Conservation (phyloP, 1,140 invertebrate species). For the Panonychus citri region DNA sequence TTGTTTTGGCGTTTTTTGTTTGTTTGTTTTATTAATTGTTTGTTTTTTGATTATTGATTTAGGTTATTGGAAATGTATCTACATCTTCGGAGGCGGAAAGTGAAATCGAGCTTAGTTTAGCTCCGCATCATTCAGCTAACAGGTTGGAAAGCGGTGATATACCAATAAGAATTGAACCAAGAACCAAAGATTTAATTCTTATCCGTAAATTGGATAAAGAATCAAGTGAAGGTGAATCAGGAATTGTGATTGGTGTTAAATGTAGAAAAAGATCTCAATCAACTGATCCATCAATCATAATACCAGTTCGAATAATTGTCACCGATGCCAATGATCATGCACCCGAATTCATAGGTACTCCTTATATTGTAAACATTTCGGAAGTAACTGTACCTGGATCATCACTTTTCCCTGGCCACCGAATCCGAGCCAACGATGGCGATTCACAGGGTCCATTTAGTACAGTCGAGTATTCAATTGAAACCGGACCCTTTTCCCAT, state of each 20-base stretch:
- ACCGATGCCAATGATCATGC: constrained; percentile 78
- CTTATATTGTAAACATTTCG: constrained; percentile 54
- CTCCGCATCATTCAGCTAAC: constrained; percentile 21
- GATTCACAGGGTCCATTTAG: constrained; percentile 73
- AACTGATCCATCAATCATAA: constrained; percentile 48
- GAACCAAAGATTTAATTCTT: constrained; percentile 56
- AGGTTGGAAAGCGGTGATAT: constrained; percentile 20
- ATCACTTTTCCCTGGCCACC: constrained; percentile 39
- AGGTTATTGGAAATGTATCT: constrained; percentile 29
- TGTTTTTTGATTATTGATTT: background rate
- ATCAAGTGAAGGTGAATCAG: constrained; percentile 14
- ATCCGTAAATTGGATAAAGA: constrained; percentile 55
- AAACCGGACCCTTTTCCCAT: constrained; percentile 50
- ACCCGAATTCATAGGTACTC: constrained; percentile 33
- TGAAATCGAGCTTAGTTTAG: constrained; percentile 47
- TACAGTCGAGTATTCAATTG: constrained; percentile 58
- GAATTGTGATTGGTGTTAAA: constrained; percentile 14
- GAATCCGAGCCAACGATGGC: constrained; percentile 48
- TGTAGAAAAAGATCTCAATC: constrained; percentile 25
- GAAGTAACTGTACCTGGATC: constrained; percentile 59
- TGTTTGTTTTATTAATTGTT: too few species aligned
- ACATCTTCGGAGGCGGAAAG: constrained; percentile 12
- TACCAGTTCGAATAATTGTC: constrained; percentile 70
- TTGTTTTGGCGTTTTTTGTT: too few species aligned
- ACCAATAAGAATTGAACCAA: constrained; percentile 44